Base-by-base conservation (phyloP, 2,113 vertebrate species). In the Sorex araneus region DNA sequence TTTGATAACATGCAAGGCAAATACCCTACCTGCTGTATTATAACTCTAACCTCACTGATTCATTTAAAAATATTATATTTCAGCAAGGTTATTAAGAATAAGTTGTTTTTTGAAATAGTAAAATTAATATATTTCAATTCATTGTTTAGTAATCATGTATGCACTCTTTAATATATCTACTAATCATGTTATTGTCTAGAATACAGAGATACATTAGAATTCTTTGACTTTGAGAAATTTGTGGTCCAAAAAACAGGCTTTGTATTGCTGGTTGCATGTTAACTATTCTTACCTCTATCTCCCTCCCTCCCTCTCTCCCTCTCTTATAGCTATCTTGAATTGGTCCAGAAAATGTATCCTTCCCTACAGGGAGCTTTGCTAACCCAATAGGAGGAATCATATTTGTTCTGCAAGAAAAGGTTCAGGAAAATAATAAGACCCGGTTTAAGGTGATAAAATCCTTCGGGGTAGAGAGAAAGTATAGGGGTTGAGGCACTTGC, bases 1-100 rank as follows among this genome's bases (percentile, higher is more conserved):
- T 5, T 6, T 60, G 18, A 23, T 60, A 19, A 60, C 21, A 60
- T 60, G 57, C 57, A 60, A 60, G 21, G 18, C 21, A 60, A 23
- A 21, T 6, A 60, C 57, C 57, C 54, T 54, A 13, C 13, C 40
- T 40, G 40, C 40, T 54, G 54, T 54, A 54, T 54, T 54, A 15
- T 54, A 4, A 19, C 13, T 54, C 18, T 54, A 16, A 19, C 54
- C 54, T 54, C 54, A 54, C 15, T 54, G 54, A 54, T 54, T 71
- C 70, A 84, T 50, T 88, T 94, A 57, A 8, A 75, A 82, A 79
- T 45, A 80, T 19, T 16, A 84, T 86, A 86, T 64, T 92, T 93
- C 43, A 86, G 63, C 6, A 82, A 66, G 60, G 23, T 23, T 70
- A 10, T 54, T 70, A 43, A 77, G 90, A 67, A 67, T 54, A 34